Conservation (phyloP, 2,888 invertebrate species). For the Dione vanillae region DNA sequence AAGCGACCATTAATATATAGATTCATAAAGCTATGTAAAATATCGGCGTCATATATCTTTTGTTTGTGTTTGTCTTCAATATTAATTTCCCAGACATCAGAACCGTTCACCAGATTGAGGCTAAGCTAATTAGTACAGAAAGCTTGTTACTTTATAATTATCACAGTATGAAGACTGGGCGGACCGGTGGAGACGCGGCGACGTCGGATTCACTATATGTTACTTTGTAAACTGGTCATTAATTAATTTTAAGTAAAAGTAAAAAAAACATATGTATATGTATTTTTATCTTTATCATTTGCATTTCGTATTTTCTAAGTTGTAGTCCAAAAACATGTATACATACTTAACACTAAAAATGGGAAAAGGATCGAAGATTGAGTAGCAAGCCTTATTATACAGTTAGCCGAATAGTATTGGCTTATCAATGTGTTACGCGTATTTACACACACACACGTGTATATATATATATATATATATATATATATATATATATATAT, state of each 20-base stretch:
- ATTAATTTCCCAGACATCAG: constrained; percentile 42
- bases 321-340: too few species aligned
- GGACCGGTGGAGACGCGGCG: constrained; percentile 31
- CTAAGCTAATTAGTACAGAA: constrained; percentile 43
- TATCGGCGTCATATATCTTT: constrained; percentile 29
- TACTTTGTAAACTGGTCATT: constrained; percentile 8
- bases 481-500: too few species aligned
- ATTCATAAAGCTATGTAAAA: neutral
- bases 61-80: constrained; percentile 43
- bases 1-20: too few species aligned
- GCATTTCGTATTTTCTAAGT: too few species aligned
- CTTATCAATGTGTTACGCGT: too few species aligned
- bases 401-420: too few species aligned
- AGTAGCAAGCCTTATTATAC: too few species aligned
- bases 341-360: too few species aligned
- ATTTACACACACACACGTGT: too few species aligned
- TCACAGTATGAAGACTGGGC: constrained; percentile 41
- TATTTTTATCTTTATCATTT: neutral
- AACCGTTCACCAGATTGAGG: constrained; percentile 36
- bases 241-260: neutral
- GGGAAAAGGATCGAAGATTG: too few species aligned
- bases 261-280: neutral
- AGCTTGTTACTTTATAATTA: constrained; percentile 44
- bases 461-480: too few species aligned
- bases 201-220: constrained; percentile 30